Evolutionary conservation across 2,113 vertebrate species (phyloP).

Genomic region (Ictalurus punctatus): DNA sequence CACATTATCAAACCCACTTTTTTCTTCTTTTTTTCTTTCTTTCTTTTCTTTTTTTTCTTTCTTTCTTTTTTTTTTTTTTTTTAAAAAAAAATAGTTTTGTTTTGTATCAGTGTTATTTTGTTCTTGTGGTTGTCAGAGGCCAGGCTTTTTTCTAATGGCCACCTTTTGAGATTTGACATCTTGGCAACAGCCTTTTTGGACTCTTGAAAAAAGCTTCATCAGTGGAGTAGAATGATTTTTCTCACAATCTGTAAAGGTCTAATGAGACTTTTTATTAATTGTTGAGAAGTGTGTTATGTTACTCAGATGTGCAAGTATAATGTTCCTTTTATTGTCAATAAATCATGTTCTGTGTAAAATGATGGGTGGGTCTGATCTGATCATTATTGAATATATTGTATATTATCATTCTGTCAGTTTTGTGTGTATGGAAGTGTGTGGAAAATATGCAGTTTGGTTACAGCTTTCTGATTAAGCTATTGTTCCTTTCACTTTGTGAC

Average conservation of each 20-base stretch:
- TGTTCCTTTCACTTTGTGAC: background rate
- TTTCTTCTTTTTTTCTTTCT: constrained; percentile 1
- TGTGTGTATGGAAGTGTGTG: background rate
- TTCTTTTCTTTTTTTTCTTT: too few relatives aligned
- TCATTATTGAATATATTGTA: background rate
- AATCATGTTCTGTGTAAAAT: constrained; percentile 47
- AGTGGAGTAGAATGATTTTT: constrained; percentile 39
- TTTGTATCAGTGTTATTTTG: constrained; percentile 55
- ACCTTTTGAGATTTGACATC: constrained; percentile 37
- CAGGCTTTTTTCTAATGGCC: constrained; percentile 48
- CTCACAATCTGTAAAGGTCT: constrained; percentile 64
- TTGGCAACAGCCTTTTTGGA: constrained; percentile 30
- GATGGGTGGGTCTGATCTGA: background rate
- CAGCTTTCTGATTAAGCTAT: background rate
- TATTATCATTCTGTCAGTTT: background rate
- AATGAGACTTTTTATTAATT: constrained; percentile 66
- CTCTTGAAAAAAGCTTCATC: constrained; percentile 27
- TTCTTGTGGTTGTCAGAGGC: constrained; percentile 66
- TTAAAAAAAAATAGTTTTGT: constrained; percentile 21
- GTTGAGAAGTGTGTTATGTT: constrained; percentile 58
- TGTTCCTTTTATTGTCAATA: constrained; percentile 59
- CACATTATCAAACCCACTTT: constrained; percentile 39
- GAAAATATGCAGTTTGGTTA: background rate
- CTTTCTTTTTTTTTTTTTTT: too few relatives aligned
- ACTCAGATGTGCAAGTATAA: constrained; percentile 50